Conservation (phyloP, 2,797 vertebrate species). For the Callimico goeldii region DNA sequence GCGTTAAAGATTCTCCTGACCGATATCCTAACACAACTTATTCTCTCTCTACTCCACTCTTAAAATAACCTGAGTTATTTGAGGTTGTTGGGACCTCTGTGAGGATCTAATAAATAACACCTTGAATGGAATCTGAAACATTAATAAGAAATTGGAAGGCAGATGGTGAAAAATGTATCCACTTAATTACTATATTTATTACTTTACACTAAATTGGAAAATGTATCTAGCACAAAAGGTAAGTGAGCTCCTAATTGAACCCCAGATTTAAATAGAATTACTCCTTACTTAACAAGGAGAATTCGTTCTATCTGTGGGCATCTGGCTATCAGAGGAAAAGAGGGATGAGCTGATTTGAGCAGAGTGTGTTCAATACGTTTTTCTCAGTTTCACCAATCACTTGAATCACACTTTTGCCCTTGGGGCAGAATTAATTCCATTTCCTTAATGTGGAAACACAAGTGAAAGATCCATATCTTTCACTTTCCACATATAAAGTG, state of each 20-base stretch:
- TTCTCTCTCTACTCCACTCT: background rate
- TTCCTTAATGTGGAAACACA: background rate
- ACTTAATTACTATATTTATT: background rate
- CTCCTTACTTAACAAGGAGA: background rate
- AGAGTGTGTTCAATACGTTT: background rate
- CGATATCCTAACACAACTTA: background rate
- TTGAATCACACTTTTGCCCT: background rate
- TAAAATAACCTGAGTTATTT: background rate
- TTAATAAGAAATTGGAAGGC: background rate
- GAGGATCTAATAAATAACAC: background rate
- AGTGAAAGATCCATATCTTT: background rate
- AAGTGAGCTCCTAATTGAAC: background rate
- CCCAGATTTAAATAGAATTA: background rate
- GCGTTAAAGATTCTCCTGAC: background rate
- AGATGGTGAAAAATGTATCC: background rate
- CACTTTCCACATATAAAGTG: too few species aligned
- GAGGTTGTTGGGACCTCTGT: background rate
- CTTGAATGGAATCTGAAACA: background rate
- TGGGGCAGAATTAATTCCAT: background rate
- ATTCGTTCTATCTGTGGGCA: background rate
- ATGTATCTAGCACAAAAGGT: background rate
- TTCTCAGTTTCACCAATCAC: background rate
- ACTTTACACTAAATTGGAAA: background rate
- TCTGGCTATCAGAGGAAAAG: background rate
- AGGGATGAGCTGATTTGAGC: background rate